phyloP scores from a whole-genome alignment of 2,888 invertebrate genomes.

The Caenorhabditis drosophilae region DNA sequence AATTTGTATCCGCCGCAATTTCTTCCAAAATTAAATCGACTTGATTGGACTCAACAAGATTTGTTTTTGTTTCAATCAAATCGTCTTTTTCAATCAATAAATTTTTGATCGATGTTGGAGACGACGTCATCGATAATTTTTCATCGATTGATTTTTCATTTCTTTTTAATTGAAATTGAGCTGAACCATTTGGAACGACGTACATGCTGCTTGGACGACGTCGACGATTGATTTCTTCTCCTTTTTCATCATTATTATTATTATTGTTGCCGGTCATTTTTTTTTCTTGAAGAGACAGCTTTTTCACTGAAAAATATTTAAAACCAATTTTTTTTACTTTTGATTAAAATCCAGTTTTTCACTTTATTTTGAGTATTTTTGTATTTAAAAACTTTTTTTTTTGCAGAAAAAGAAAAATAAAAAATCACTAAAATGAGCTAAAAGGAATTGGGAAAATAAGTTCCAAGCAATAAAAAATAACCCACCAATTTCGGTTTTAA shows the following conservation, averaged over 20 bases:
- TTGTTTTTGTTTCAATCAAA: slow-evolving; percentile 20
- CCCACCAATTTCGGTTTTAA: slow-evolving; percentile 11
- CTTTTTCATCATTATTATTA: slow-evolving; percentile 26
- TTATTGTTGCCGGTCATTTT: slow-evolving; percentile 25
- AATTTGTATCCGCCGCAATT: slow-evolving; percentile 50
- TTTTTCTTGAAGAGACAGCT: slow-evolving; percentile 45
- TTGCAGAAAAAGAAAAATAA: no score
- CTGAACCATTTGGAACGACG: slow-evolving; percentile 19
- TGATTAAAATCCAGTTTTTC: no score
- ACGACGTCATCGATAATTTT: background rate
- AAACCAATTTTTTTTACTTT: background rate
- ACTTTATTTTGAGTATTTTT: no score
- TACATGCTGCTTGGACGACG: slow-evolving; percentile 45
- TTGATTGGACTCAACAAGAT: slow-evolving; percentile 17
- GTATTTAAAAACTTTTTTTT: no score
- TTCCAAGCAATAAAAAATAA: no score
- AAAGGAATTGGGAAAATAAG: background rate
- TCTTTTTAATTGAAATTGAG: background rate
- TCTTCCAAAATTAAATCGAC: slow-evolving; percentile 54
- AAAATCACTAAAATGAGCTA: no score
- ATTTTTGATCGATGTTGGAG: background rate
- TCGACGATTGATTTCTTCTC: no score
- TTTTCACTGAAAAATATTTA: slow-evolving; percentile 35
- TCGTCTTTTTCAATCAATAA: no score
- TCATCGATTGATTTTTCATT: slow-evolving; percentile 2